phyloP scores from a whole-genome alignment of 1,140 invertebrate species.

The Leptonema lineaticorne region DNA sequence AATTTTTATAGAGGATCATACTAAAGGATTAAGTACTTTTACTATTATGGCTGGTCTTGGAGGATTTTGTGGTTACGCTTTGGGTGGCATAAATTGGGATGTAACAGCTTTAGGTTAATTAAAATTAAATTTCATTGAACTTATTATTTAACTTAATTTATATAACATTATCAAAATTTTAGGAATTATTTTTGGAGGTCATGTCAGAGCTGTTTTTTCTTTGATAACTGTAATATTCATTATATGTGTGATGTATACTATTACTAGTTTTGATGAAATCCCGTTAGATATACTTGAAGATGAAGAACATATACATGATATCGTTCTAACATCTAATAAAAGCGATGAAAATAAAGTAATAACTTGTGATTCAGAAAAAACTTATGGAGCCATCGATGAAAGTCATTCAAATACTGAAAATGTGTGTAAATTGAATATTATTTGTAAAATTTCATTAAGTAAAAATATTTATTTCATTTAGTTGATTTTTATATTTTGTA shows the following conservation, averaged over 20 bases:
- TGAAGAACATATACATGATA: conserved; percentile 40
- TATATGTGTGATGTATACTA: conserved; percentile 73
- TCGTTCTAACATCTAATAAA: conserved; percentile 28
- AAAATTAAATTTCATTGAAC: background rate
- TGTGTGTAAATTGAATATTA: conserved; percentile 1
- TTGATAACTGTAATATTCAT: conserved; percentile 86
- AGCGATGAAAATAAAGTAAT: conserved; percentile 32
- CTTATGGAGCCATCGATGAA: conserved; percentile 30
- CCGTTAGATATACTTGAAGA: conserved; percentile 61
- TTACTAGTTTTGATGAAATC: conserved; percentile 87
- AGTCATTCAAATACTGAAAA: conserved; percentile 22
- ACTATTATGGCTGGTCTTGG: conserved; percentile 96
- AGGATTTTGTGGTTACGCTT: conserved; percentile 88
- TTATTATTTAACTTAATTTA: background rate
- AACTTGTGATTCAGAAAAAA: conserved; percentile 32
- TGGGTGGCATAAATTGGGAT: conserved; percentile 94
- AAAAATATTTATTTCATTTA: background rate
- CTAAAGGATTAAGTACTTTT: conserved; percentile 89
- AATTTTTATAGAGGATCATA: conserved; percentile 76
- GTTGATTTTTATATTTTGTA: conserved; percentile 5
- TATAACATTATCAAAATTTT: background rate
- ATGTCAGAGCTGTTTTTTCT: conserved; percentile 87
- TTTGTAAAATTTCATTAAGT: background rate
- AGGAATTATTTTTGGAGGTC: conserved; percentile 78
- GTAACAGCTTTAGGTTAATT: conserved; percentile 71